A percentile compares a stretch with the other conserved stretches of the same genome.
Evolutionary conservation across 2,888 invertebrate genomes (phyloP).

Genomic region (Malthinus seriepunctatus): DNA sequence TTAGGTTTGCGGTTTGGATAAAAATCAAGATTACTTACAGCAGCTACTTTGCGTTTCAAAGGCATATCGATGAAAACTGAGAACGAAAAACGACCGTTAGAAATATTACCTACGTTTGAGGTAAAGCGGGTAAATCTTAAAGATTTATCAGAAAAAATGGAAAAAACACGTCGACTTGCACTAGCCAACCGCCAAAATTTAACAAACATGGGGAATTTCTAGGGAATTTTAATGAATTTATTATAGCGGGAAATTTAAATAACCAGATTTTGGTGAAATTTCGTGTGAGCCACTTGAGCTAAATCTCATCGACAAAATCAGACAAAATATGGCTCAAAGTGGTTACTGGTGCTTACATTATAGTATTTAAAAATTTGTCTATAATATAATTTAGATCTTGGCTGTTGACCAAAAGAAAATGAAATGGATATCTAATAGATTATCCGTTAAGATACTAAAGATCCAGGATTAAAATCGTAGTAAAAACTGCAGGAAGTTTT

Average conservation of each 20-base stretch:
- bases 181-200: background rate
- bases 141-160: background rate
- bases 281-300: no score
- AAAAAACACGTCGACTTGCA: background rate
- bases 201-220: slow-evolving; percentile 1
- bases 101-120: background rate
- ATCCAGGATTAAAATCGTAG: no score
- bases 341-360: no score
- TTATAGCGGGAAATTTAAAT: background rate
- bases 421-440: no score
- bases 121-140: background rate
- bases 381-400: no score
- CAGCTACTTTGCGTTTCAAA: slow-evolving; percentile 28
- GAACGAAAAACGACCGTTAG: background rate
- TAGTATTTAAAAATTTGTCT: no score
- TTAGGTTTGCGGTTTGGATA: background rate
- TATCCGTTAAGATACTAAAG: no score
- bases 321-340: no score
- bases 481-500: no score
- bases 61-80: slow-evolving; percentile 25
- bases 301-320: no score
- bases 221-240: background rate
- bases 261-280: no score
- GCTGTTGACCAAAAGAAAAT: no score
- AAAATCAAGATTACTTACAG: slow-evolving; percentile 17